Evolutionary conservation across 2,888 invertebrate genomes (phyloP).

Genomic region (Coenonympha glycerion): DNA sequence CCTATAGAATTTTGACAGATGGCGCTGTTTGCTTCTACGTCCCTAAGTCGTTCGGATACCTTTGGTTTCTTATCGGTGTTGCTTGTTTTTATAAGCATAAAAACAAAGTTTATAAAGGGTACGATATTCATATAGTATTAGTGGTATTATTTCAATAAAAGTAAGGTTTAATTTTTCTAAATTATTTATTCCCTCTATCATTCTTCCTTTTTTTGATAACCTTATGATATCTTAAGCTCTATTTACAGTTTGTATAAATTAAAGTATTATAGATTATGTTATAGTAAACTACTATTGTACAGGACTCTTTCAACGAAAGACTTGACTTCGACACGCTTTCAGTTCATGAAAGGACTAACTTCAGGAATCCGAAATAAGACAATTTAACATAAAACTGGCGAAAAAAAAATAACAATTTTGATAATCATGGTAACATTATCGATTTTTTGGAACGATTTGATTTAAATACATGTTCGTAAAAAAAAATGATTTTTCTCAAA

Average conservation of each 20-base stretch:
- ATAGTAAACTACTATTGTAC: conserved; percentile 72
- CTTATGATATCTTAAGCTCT: conserved; percentile 67
- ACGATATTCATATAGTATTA: background rate
- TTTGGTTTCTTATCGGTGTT: too few species aligned
- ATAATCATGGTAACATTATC: conserved; percentile 45
- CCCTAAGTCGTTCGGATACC: too few species aligned
- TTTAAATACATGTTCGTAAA: conserved; percentile 30
- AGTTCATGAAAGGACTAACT: conserved; percentile 33
- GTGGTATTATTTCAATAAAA: conserved; percentile 41
- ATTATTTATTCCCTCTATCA: conserved; percentile 73
- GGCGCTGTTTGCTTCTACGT: too few species aligned
- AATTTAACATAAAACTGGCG: conserved; percentile 18
- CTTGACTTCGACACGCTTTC: conserved; percentile 53
- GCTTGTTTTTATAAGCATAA: too few species aligned
- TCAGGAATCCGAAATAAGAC: conserved; percentile 32
- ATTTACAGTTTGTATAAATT: conserved; percentile 76
- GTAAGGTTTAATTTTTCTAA: conserved; percentile 44
- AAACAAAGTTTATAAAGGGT: too few species aligned
- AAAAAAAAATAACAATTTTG: conserved; percentile 34
- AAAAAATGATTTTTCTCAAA: conserved; percentile 52
- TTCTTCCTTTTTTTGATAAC: conserved; percentile 70
- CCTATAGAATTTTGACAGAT: too few species aligned
- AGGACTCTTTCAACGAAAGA: conserved; percentile 64
- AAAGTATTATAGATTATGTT: conserved; percentile 68
- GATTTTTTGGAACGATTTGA: conserved; percentile 48